phyloP scores from a whole-genome alignment of 2,888 invertebrate species.

The Lithosia quadra region DNA sequence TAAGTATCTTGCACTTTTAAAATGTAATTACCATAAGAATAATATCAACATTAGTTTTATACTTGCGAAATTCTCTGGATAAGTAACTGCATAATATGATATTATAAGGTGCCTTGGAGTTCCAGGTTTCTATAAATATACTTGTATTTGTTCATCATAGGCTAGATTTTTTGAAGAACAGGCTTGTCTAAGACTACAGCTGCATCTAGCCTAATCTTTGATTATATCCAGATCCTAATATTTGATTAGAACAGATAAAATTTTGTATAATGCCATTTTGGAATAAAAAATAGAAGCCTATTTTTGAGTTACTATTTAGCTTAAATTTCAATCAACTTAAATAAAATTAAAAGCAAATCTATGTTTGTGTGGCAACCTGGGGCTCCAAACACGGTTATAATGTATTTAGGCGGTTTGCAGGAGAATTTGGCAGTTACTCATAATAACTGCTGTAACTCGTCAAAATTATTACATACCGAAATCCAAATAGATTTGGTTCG shows the following conservation, averaged over 20 bases:
- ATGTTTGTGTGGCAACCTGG: slow-evolving; percentile 1
- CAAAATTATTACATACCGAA: slow-evolving; percentile 70
- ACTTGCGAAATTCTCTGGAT: slow-evolving; percentile 66
- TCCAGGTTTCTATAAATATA: not conserved
- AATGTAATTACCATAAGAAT: slow-evolving; percentile 74
- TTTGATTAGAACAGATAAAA: slow-evolving; percentile 3
- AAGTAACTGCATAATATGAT: slow-evolving; percentile 36
- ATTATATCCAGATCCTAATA: not conserved
- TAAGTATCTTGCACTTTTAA: slow-evolving; percentile 79
- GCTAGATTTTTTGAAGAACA: not conserved
- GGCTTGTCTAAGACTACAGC: not conserved
- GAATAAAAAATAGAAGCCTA: not conserved
- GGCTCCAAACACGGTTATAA: slow-evolving; percentile 1
- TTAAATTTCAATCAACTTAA: not conserved
- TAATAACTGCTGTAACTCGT: slow-evolving; percentile 73
- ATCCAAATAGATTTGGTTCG: slow-evolving; percentile 80
- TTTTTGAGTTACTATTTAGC: not conserved
- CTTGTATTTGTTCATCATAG: not conserved
- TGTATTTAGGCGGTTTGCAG: slow-evolving; percentile 28
- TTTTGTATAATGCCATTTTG: not conserved
- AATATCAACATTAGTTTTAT: slow-evolving; percentile 58
- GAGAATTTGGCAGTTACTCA: slow-evolving; percentile 73
- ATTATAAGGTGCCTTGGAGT: slow-evolving; percentile 24
- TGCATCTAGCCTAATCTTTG: not conserved
- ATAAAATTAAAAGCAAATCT: not conserved